Conservation (phyloP, 2,888 invertebrate genomes). For the Colletes collaris region DNA sequence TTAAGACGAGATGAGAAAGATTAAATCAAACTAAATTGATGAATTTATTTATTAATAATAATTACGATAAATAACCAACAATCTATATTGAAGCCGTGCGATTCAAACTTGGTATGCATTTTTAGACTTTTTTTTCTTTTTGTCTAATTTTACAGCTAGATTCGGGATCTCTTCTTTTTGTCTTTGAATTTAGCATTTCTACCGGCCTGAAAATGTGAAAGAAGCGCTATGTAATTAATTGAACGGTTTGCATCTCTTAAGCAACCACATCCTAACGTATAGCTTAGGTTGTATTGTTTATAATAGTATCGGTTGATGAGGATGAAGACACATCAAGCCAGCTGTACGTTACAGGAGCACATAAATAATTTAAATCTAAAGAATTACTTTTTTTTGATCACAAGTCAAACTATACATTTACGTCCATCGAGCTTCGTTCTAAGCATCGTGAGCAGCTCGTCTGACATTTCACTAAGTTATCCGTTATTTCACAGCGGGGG, state of each 20-base stretch:
- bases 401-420: conserved; percentile 35
- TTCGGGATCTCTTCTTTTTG: conserved; percentile 34
- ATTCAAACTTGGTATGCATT: conserved; percentile 59
- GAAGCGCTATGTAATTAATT: conserved; percentile 50
- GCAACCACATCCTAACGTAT: neutral
- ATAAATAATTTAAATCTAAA: conserved; percentile 39
- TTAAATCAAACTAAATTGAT: conserved; percentile 66
- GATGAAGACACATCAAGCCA: conserved; percentile 40
- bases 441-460: conserved; percentile 34
- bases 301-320: conserved; percentile 12
- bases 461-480: conserved; percentile 30
- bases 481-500: conserved; percentile 13
- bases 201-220: conserved; percentile 65
- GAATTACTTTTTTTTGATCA: conserved; percentile 33
- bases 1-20: conserved; percentile 45
- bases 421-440: conserved; percentile 8
- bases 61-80: conserved; percentile 77
- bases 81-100: conserved; percentile 73
- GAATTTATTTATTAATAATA: conserved; percentile 71
- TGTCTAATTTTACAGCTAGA: conserved; percentile 47
- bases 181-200: conserved; percentile 51
- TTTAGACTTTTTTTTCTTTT: conserved; percentile 13
- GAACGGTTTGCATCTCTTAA: conserved; percentile 14
- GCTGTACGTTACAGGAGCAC: conserved; percentile 28
- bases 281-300: conserved; percentile 3